These are phyloP conservation scores for Sinotaia quadrata DNA, from an alignment of 2,888 invertebrate species.

Conservation along the genomic window DNA sequence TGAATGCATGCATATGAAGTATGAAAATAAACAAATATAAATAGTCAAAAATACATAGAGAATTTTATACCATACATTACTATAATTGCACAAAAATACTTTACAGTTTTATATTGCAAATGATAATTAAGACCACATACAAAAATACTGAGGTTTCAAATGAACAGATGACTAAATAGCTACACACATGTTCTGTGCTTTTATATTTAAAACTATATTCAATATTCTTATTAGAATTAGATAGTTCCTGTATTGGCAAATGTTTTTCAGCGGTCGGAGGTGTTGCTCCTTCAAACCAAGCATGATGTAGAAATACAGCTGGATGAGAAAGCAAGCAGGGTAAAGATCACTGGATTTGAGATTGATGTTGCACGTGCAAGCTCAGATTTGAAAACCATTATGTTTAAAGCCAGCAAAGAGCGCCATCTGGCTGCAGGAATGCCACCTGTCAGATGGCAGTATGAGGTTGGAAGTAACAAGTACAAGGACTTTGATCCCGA, in stretches of 20 bases:
- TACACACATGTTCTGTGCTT: too few species aligned
- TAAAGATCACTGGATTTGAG: conserved; percentile 12
- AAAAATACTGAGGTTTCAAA: too few species aligned
- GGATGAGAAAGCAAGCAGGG: background rate
- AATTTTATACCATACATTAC: too few species aligned
- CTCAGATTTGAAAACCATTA: conserved; percentile 12
- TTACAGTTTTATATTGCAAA: too few species aligned
- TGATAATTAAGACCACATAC: too few species aligned
- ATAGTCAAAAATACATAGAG: too few species aligned
- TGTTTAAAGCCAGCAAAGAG: conserved; percentile 7
- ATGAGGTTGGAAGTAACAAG: conserved; percentile 24
- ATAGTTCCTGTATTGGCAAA: background rate
- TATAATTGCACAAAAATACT: too few species aligned
- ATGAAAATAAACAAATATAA: too few species aligned
- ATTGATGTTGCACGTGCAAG: conserved; percentile 1
- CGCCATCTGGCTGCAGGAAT: conserved; percentile 16
- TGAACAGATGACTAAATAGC: too few species aligned
- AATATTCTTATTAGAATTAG: too few species aligned
- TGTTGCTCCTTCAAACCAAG: conserved; percentile 17
- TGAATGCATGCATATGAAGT: too few species aligned
- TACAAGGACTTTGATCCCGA: conserved; percentile 35
- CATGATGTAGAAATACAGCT: conserved; percentile 14
- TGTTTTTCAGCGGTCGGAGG: background rate
- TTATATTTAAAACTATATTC: too few species aligned
- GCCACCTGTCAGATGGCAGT: conserved; percentile 33